Conservation (phyloP, 2,888 invertebrate species). For the Thecophora atra region DNA sequence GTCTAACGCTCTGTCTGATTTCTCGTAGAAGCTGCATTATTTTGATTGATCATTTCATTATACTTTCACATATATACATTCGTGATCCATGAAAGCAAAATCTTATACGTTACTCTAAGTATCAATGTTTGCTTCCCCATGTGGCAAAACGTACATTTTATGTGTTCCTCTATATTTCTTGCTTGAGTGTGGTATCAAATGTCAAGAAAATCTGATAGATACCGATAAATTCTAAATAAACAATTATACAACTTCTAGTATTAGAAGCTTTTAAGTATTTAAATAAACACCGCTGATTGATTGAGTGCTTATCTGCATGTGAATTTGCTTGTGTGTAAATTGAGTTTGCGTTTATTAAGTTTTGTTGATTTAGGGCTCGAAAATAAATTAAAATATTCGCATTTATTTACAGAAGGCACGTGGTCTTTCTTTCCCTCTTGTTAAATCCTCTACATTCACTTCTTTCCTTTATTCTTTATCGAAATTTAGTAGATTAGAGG, state of each 20-base stretch:
- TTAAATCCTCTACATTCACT: no score
- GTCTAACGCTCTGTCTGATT: no score
- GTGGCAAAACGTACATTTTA: not conserved
- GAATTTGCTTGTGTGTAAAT: constrained; percentile 2
- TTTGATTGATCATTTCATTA: no score
- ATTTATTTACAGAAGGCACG: constrained; percentile 3
- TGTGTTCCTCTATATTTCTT: constrained; percentile 30
- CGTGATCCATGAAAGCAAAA: no score
- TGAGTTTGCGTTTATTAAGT: not conserved
- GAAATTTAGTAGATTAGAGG: not conserved
- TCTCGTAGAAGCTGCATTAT: no score
- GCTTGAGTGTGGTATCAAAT: no score
- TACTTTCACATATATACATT: no score
- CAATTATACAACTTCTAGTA: no score
- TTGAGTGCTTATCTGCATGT: constrained; percentile 15
- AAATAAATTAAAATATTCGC: constrained; percentile 30
- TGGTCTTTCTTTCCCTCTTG: not conserved
- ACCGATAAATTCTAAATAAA: no score
- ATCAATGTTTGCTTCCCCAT: not conserved
- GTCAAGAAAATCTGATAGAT: no score
- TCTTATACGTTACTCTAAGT: not conserved
- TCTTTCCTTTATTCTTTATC: not conserved
- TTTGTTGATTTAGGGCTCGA: constrained; percentile 14
- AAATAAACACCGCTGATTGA: no score
- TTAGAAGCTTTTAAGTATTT: no score